Base-by-base conservation (phyloP, 2,113 vertebrate genomes). In the Etheostoma cragini region DNA sequence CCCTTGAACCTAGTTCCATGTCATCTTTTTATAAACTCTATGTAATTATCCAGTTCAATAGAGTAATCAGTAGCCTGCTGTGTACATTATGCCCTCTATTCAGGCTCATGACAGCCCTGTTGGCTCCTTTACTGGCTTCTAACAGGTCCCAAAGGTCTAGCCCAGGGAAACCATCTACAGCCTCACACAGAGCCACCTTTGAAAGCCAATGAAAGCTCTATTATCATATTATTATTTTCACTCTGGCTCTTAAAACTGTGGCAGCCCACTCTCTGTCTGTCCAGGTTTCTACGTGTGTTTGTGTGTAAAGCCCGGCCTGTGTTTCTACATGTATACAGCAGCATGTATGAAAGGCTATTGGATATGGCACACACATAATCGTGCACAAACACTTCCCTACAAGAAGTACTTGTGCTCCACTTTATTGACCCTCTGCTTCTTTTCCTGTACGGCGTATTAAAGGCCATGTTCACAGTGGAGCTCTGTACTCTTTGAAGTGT, bases 401-500 rank as follows among this genome's bases (percentile, higher is more conserved):
- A 87, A 84, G 77, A 83, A 73, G 70, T 76, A 66, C 86, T 86
- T 72, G 76, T 83, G 81, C 49, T 70, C 63, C 67, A 67, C 80
- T 88, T 86, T 81, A 70, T 79, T 87, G 88, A 86, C 80, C 91
- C 73, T 72, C 72, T 80, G 82, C 87, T 75, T 82, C 83, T 88
- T 80, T 87, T 91, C 86, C 90, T 90, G 80, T 89, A 83, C 33
- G 68, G 71, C 75, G 76, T 91, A 87, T 91, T 91, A 91, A 90
- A 87, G 81, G 83, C 88, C 71, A 38, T 75, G 84, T 91, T 91
- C 92, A 87, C 87, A 85, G 87, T 63, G 1, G 62, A 80, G 76
- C 88, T 87, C 84, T 67, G 72, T 87, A 75, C 85, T 84, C 88
- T 95, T 94, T 93, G 91, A 94, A 93, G 91, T 89, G 85, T 82